Evolutionary conservation across 2,113 vertebrate species (phyloP), one percentile per base, ranked within the genome.

Genomic region (Tichodroma muraria): DNA sequence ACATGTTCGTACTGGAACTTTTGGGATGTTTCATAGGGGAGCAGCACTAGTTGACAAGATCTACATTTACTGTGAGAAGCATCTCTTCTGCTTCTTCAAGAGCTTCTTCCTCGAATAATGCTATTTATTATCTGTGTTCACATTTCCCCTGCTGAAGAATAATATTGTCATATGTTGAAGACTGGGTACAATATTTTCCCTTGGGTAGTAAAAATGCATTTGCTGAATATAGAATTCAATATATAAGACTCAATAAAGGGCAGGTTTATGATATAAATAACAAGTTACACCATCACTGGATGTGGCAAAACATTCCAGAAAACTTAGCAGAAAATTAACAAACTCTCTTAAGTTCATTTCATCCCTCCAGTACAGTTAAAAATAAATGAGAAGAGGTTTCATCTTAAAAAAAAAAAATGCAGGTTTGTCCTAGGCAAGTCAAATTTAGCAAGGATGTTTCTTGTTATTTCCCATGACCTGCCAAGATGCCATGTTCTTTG

Each of bases 1-100:
- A 35, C 17, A 13, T 50, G 70, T 33, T 61, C 0, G 0, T 31
- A 53, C 25, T 40, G 15, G n/a, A 28, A 21, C 35, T 56, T 76
- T 47, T 10, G 9, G 9, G 13, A 12, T 70, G 66, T 45, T 57
- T 59, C 56, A 37, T 0, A 60, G 35, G 21, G 33, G 11, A 87
- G 8, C 9, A 90, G 28, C 15, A 8, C 7, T 80, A 49, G 33
- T 50, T 64, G 54, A 68, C 28, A 59, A 80, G 49, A 49, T 68
- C 54, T 76, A 37, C 8, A 23, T 80, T 75, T 70, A 78, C 7
- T 61, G 15, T 35, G n/a, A 75, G 18, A 60, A 85, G 59, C 24
- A 5, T 37, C 56, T 77, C 45, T 81, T 82, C 21, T 61, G n/a
- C 63, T 38, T 80, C 49, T 80, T 76, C 72, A 77, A 40, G 17